phyloP scores from a whole-genome alignment of 2,797 vertebrate genomes.

The Champsocephalus esox region DNA sequence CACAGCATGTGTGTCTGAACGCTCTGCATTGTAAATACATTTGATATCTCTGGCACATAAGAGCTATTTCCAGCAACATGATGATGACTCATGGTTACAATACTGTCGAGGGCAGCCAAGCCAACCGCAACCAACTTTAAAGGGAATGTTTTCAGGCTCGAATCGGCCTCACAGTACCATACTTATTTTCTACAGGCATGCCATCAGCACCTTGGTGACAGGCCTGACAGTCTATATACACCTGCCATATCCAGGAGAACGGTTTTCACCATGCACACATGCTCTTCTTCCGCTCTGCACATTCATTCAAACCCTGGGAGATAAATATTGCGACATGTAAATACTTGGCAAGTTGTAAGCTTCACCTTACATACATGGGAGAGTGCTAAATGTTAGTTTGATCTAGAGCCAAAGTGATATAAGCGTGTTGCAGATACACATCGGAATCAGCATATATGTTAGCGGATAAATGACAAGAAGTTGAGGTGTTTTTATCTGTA shows the following conservation, averaged over 20 bases:
- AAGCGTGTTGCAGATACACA: neutral
- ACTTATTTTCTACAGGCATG: slow-evolving; percentile 28
- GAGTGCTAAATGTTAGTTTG: neutral
- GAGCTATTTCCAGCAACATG: slow-evolving; percentile 52
- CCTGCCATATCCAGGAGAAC: slow-evolving; percentile 14
- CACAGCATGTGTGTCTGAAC: slow-evolving; percentile 6
- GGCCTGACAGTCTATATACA: slow-evolving; percentile 48
- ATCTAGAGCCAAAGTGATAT: neutral
- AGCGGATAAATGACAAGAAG: neutral
- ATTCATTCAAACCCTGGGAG: too few relatives aligned
- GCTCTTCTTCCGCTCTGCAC: neutral
- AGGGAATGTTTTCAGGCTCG: slow-evolving; percentile 37
- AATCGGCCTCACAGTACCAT: slow-evolving; percentile 7
- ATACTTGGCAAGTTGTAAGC: neutral
- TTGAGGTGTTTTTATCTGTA: neutral
- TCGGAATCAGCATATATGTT: too few relatives aligned
- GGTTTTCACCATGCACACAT: slow-evolving; percentile 13
- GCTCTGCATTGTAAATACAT: slow-evolving; percentile 31
- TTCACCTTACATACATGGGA: neutral
- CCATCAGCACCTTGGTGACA: slow-evolving; percentile 53
- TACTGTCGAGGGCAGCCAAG: slow-evolving; percentile 17
- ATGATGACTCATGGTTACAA: slow-evolving; percentile 54
- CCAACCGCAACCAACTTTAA: slow-evolving; percentile 5
- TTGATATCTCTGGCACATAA: slow-evolving; percentile 18
- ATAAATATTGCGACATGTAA: neutral